Evolutionary conservation across 2,113 vertebrate species (phyloP).

Genomic region (Colistium nudipinnis): DNA sequence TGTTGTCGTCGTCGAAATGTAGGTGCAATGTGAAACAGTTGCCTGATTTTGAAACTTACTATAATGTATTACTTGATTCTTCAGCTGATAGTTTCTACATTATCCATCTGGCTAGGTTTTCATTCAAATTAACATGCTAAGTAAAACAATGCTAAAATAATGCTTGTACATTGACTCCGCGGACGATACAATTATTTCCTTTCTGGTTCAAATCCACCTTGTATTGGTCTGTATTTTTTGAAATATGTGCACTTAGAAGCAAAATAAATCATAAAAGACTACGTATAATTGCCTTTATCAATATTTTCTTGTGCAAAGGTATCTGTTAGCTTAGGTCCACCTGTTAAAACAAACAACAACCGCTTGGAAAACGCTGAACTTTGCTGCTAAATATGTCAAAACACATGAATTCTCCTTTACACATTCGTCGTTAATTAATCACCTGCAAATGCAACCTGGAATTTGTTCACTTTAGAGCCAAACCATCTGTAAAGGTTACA

Average conservation of each 20-base stretch:
- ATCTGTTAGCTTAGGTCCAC: too few species aligned
- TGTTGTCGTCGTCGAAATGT: background rate
- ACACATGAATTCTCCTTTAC: too few species aligned
- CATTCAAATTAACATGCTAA: background rate
- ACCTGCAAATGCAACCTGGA: background rate
- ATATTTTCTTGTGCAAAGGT: background rate
- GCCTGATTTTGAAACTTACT: background rate
- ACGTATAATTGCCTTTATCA: background rate
- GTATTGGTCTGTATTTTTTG: background rate
- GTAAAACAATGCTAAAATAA: background rate
- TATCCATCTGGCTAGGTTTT: background rate
- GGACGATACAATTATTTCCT: background rate
- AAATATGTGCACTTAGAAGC: background rate
- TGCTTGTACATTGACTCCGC: background rate
- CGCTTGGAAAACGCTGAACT: too few species aligned
- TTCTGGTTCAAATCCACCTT: background rate
- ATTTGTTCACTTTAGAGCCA: conserved; percentile 18
- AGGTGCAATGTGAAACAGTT: background rate
- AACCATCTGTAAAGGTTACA: background rate
- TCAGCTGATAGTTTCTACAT: background rate
- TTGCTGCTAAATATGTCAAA: too few species aligned
- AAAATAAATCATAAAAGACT: background rate
- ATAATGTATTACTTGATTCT: background rate
- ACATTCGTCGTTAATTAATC: too few species aligned
- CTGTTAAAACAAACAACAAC: too few species aligned